phyloP scores from a whole-genome alignment of 1,140 invertebrate genomes.

The Diuraphis noxia region DNA sequence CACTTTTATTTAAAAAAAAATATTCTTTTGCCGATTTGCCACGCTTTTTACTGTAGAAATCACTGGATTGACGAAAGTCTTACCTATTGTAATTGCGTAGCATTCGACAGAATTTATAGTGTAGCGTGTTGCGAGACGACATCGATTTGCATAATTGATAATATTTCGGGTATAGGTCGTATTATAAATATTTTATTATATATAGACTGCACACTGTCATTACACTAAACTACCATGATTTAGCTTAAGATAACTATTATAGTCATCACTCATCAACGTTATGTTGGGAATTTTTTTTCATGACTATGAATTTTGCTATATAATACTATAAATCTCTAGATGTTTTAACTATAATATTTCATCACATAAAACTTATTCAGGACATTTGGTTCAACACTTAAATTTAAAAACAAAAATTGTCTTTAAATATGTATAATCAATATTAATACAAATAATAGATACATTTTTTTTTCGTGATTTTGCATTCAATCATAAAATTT shows the following conservation, averaged over 20 bases:
- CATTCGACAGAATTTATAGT: background rate
- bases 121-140: conserved; percentile 25
- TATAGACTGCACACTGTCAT: background rate
- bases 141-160: background rate
- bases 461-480: no score
- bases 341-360: background rate
- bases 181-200: background rate
- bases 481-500: no score
- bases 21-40: background rate
- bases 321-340: background rate
- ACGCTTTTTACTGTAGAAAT: conserved; percentile 40
- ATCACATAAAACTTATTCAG: no score
- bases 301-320: background rate
- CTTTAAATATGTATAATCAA: background rate
- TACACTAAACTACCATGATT: background rate
- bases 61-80: background rate
- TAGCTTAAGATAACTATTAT: background rate
- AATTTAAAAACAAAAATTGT: background rate
- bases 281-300: background rate
- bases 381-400: background rate
- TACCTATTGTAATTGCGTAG: background rate
- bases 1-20: no score
- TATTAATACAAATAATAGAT: no score
- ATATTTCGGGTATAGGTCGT: background rate
- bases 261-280: background rate